These are phyloP conservation scores for Clepsis dumicolana DNA, from an alignment of 2,888 invertebrate genomes.

Conservation along the genomic window DNA sequence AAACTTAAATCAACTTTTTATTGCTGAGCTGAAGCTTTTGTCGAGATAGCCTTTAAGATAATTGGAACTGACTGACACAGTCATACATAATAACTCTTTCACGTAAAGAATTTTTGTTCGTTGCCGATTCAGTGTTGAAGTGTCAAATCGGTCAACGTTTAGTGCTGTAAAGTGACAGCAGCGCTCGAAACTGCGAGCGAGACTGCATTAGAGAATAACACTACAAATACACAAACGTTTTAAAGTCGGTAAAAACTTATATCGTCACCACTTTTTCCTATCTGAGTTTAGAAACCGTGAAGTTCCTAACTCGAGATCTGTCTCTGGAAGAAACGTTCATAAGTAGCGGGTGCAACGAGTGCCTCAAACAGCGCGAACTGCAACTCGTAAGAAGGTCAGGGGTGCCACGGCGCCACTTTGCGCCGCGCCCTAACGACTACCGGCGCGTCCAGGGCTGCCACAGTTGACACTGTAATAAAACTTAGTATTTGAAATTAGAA, in stretches of 20 bases:
- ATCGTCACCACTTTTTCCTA: background rate
- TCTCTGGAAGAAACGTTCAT: background rate
- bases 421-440: constrained; percentile 30
- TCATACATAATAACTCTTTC: background rate
- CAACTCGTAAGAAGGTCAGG: constrained; percentile 39
- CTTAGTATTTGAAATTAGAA: background rate
- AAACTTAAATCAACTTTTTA: background rate
- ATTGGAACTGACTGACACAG: background rate
- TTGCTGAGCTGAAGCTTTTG: background rate
- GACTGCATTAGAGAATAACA: no score
- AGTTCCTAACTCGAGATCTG: background rate
- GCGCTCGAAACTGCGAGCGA: no score
- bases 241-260: no score
- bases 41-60: constrained; percentile 1
- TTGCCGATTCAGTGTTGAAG: no score
- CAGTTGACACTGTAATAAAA: background rate
- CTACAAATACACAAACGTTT: no score
- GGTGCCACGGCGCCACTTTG: constrained; percentile 36
- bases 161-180: no score
- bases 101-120: no score
- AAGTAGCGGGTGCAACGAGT: background rate
- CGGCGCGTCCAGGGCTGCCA: constrained; percentile 26
- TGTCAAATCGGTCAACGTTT: no score
- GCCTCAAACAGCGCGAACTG: constrained; percentile 27
- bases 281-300: background rate